These are phyloP conservation scores for Channa argus DNA, from an alignment of 2,113 vertebrate genomes.

Conservation along the genomic window DNA sequence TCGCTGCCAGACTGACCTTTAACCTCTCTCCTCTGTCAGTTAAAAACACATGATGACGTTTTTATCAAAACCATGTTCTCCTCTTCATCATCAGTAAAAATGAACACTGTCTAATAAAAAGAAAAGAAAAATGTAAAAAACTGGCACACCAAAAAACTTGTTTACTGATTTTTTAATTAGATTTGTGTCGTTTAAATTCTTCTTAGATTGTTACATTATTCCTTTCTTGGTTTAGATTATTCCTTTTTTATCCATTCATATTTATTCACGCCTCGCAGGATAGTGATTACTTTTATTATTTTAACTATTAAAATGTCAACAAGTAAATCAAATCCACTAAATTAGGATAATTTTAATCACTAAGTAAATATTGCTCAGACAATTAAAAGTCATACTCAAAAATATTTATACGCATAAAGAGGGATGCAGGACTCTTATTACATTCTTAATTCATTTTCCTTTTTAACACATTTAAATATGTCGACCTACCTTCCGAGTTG, in stretches of 20 bases:
- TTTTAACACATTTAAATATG: neutral
- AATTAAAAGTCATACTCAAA: too few species aligned
- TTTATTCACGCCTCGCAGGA: neutral
- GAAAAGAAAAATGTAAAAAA: neutral
- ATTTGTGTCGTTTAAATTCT: neutral
- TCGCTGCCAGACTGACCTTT: conserved; percentile 63
- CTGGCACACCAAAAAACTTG: neutral
- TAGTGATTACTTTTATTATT: neutral
- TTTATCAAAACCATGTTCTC: conserved; percentile 34
- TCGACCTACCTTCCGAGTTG: conserved; percentile 75
- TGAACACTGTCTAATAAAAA: neutral
- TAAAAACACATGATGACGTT: conserved; percentile 58
- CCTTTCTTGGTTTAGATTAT: too few species aligned
- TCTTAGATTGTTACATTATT: too few species aligned
- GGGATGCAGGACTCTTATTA: too few species aligned
- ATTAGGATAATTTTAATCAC: too few species aligned
- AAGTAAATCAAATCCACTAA: too few species aligned
- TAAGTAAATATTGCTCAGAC: too few species aligned
- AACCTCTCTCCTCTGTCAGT: conserved; percentile 43
- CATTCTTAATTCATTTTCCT: neutral
- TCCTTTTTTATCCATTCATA: neutral
- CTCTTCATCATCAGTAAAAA: neutral
- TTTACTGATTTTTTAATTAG: too few species aligned
- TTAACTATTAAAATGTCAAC: neutral
- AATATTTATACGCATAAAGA: too few species aligned